phyloP scores from a whole-genome alignment of 1,140 invertebrate genomes.

The Apocrypta bakeri region DNA sequence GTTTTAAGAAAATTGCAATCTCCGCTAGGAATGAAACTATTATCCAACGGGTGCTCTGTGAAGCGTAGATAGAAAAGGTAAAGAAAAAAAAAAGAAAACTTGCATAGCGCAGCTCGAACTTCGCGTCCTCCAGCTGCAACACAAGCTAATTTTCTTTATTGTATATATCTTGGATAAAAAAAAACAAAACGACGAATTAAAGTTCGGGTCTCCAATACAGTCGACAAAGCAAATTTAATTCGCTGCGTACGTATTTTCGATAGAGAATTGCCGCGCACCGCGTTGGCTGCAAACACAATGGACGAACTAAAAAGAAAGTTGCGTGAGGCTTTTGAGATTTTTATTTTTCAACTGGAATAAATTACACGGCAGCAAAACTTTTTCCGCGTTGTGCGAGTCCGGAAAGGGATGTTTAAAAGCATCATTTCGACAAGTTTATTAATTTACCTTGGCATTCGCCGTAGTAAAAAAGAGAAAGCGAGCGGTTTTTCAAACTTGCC shows the following conservation, averaged over 20 bases:
- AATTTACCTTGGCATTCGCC: no score
- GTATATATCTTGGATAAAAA: neutral
- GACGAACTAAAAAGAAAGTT: no score
- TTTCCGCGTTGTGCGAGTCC: no score
- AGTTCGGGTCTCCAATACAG: neutral
- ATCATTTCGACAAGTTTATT: no score
- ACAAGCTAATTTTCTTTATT: constrained; percentile 39
- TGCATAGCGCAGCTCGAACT: neutral
- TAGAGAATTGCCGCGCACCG: neutral
- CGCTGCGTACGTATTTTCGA: neutral
- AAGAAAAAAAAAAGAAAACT: neutral
- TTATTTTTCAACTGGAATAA: no score
- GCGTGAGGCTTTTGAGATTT: no score
- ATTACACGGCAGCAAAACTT: no score
- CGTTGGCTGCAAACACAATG: no score
- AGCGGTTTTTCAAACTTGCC: no score
- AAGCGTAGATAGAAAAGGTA: neutral
- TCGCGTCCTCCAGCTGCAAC: neutral
- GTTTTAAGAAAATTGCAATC: constrained; percentile 25
- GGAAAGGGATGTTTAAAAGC: no score
- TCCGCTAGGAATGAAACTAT: constrained; percentile 20
- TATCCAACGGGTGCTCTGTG: neutral
- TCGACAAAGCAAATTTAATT: neutral
- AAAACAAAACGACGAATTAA: neutral
- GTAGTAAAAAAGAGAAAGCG: no score